Evolutionary conservation across 2,797 vertebrate species (phyloP).

Genomic region (Novumbra hubbsi): DNA sequence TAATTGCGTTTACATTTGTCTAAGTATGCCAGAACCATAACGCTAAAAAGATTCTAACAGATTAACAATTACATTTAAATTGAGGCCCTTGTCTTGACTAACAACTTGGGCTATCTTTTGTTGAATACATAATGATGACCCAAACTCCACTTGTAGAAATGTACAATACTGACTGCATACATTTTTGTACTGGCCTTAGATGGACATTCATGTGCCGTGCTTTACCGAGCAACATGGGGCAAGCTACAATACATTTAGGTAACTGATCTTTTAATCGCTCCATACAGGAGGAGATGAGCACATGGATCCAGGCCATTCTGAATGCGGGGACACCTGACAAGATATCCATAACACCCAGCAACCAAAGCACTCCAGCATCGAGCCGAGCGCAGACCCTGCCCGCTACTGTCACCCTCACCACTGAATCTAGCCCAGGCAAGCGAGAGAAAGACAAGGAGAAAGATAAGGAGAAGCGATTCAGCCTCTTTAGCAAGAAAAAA

Average conservation of each 20-base stretch:
- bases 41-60: background rate
- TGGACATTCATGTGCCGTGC: too few species aligned
- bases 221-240: background rate
- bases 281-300: constrained; percentile 95
- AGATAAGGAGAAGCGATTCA: constrained; percentile 98
- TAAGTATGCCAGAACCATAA: background rate
- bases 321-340: constrained; percentile 83
- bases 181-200: too few species aligned
- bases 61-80: background rate
- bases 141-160: background rate
- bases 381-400: constrained; percentile 95
- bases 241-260: background rate
- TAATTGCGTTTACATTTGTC: background rate
- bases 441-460: constrained; percentile 77
- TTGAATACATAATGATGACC: background rate
- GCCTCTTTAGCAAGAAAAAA: constrained; percentile 99
- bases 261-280: background rate
- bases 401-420: constrained; percentile 83
- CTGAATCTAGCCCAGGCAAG: constrained; percentile 96
- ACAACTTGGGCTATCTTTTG: background rate
- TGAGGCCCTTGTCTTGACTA: background rate
- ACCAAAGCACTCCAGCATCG: constrained; percentile 92
- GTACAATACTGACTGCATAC: too few species aligned
- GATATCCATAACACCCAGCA: constrained; percentile 86
- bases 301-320: constrained; percentile 93